Conservation (phyloP, 2,888 invertebrate genomes). For the Lasioglossum leucozonium region DNA sequence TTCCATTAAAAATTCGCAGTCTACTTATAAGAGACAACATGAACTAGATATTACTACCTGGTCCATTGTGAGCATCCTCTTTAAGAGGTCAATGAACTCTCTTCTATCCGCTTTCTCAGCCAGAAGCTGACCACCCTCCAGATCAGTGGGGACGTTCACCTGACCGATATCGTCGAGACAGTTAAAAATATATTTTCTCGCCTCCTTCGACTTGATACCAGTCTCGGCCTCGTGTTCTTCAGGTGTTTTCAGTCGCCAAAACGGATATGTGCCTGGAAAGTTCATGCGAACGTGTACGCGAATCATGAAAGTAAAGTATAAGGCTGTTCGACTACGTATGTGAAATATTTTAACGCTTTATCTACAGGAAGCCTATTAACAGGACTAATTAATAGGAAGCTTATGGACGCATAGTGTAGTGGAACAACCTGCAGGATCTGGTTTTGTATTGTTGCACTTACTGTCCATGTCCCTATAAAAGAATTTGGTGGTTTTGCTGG, state of each 20-base stretch:
- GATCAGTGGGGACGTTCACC: slow-evolving; percentile 98
- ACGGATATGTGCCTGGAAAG: slow-evolving; percentile 88
- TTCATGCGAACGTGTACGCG: not conserved
- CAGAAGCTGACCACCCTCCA: slow-evolving; percentile 97
- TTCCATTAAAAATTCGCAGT: not conserved
- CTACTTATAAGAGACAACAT: slow-evolving; percentile 54
- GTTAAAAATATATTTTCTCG: slow-evolving; percentile 99
- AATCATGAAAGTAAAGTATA: too few species aligned
- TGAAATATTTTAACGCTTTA: not conserved
- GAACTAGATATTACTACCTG: slow-evolving; percentile 89
- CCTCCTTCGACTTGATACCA: slow-evolving; percentile 99
- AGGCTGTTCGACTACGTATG: not conserved
- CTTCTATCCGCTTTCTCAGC: slow-evolving; percentile 98
- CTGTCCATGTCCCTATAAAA: slow-evolving; percentile 98
- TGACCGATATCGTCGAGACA: slow-evolving; percentile 99
- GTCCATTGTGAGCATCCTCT: slow-evolving; percentile 99
- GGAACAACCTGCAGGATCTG: not conserved
- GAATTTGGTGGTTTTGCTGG: slow-evolving; percentile 99
- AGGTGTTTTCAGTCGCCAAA: slow-evolving; percentile 96
- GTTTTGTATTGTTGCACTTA: slow-evolving; percentile 79
- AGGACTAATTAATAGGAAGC: not conserved
- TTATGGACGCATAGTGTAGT: not conserved
- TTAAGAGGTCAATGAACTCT: slow-evolving; percentile 98
- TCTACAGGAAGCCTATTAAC: not conserved
- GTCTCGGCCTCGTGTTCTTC: slow-evolving; percentile 99